Percentiles rank a stretch among this genome's conserved stretches.
These are phyloP conservation scores for Drosophila lacicola DNA, from an alignment of 2,888 invertebrate species.

Conservation along the genomic window DNA sequence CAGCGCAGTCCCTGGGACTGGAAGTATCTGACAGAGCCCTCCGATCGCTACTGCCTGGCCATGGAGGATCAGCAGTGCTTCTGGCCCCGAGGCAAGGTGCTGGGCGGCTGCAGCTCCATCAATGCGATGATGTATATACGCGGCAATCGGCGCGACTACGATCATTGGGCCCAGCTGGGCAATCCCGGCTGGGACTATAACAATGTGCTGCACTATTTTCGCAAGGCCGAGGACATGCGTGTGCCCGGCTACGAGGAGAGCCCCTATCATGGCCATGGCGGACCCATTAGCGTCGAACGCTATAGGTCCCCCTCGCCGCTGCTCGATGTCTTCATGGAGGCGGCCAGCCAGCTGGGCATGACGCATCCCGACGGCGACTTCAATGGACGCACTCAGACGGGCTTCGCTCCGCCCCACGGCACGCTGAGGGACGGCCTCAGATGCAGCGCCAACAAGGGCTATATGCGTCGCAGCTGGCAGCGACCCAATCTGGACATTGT, in stretches of 20 bases:
- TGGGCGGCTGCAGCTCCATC: constrained; percentile 92
- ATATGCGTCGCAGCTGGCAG: constrained; percentile 88
- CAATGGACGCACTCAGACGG: constrained; percentile 92
- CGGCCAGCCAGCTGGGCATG: constrained; percentile 88
- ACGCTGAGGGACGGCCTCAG: constrained; percentile 92
- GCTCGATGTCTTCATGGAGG: constrained; percentile 89
- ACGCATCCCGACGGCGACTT: constrained; percentile 89
- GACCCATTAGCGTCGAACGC: constrained; percentile 90
- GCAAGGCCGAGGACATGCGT: constrained; percentile 91
- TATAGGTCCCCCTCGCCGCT: constrained; percentile 90
- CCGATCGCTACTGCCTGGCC: constrained; percentile 88
- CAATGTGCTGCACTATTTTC: constrained; percentile 91
- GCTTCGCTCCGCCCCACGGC: constrained; percentile 91
- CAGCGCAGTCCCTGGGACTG: constrained; percentile 92
- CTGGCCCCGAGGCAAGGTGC: constrained; percentile 92
- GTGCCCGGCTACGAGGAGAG: constrained; percentile 86
- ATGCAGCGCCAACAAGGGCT: constrained; percentile 94
- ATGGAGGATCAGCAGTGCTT: constrained; percentile 89
- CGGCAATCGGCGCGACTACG: constrained; percentile 93
- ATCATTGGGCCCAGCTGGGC: constrained; percentile 92
- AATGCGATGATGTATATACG: constrained; percentile 96
- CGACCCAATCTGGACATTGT: constrained; percentile 91
- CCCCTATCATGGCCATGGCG: constrained; percentile 90
- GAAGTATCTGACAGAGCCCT: constrained; percentile 92
- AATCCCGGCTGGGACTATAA: constrained; percentile 92